Evolutionary conservation across 2,888 invertebrate species (phyloP).

Genomic region (Smittia aterrima): DNA sequence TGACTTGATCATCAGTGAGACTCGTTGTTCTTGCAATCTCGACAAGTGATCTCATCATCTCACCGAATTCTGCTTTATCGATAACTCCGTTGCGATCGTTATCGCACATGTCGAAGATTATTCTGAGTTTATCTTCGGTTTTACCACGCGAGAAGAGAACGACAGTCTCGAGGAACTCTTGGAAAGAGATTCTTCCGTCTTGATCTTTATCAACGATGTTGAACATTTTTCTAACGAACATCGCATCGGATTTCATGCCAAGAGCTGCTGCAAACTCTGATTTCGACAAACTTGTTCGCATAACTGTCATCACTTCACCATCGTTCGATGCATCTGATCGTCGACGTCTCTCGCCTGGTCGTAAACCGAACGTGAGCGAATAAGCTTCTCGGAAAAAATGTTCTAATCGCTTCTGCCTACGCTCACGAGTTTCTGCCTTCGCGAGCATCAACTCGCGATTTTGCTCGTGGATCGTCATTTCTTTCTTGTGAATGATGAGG

Average conservation of each 20-base stretch:
- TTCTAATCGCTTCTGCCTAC: slow-evolving; percentile 87
- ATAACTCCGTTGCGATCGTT: slow-evolving; percentile 92
- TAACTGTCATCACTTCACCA: slow-evolving; percentile 86
- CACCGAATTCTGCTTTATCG: slow-evolving; percentile 87
- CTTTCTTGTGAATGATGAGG: slow-evolving; percentile 77
- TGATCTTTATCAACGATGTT: slow-evolving; percentile 94
- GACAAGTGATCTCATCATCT: slow-evolving; percentile 88
- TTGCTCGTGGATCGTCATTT: slow-evolving; percentile 69
- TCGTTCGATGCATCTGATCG: slow-evolving; percentile 70
- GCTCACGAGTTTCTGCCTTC: slow-evolving; percentile 89
- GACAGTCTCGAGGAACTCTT: slow-evolving; percentile 93
- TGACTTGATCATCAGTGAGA: slow-evolving; percentile 84
- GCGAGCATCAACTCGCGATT: slow-evolving; percentile 80
- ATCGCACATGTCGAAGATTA: slow-evolving; percentile 97
- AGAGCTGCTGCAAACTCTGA: slow-evolving; percentile 92
- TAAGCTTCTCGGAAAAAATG: slow-evolving; percentile 97
- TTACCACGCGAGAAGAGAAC: slow-evolving; percentile 88
- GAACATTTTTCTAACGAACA: slow-evolving; percentile 96
- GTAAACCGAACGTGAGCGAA: slow-evolving; percentile 84
- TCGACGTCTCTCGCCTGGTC: slow-evolving; percentile 79
- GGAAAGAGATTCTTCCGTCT: slow-evolving; percentile 90
- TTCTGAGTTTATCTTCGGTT: slow-evolving; percentile 88
- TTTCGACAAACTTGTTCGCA: slow-evolving; percentile 88
- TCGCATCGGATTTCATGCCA: slow-evolving; percentile 92
- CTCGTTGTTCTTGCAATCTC: slow-evolving; percentile 92